Evolutionary conservation across 92 coral and sea anemone species (phyloP), one percentile per base, ranked within the genome.

Genomic region (Bergia puertoricense): DNA sequence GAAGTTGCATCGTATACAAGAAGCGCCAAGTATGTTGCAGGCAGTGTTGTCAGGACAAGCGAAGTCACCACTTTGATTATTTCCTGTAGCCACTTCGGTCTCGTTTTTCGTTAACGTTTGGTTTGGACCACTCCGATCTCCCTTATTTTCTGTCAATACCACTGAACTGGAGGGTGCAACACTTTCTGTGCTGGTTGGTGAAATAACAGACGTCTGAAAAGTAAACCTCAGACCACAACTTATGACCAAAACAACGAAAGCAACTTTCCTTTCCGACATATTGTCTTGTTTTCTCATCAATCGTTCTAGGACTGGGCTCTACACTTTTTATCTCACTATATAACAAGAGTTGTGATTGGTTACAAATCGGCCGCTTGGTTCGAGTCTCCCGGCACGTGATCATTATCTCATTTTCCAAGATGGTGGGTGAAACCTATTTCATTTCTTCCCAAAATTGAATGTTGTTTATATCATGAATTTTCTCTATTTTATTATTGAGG

Each of bases 371-470:
- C 20, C 36, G 18, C 86, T 68, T 67, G 86, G 77, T 83, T 83
- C 86, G 65, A 83, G 86, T 67, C 77, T 83, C 86, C 77, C 81
- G 44, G 88, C 96, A 93, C 94, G 96, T 95, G 98, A 95, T 89
- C 81, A 91, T 90, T 93, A 90, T 88, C 92, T 95, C 96, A 93
- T 88, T 91, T 72, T 92, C 91, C 96, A 95, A 95, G 94, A 95
- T 95, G 98, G 98, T 95, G 98, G 95, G 98, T 95, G 62, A 90
- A 86, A 79, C 65, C 10, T 57, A 48, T 38, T 11, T 76, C 68
- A 50, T 77, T 86, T 76, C 78, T 69, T 78, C 81, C 18, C 66
- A 57, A 79, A 10, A 72, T 62, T 80, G 38, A 14, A 74, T 20
- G 68, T 48, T 80, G 82, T 50, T 84, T 86, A 42, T 69, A 41